Evolutionary conservation across 1,140 invertebrate species (phyloP).

Genomic region (Periplaneta americana): DNA sequence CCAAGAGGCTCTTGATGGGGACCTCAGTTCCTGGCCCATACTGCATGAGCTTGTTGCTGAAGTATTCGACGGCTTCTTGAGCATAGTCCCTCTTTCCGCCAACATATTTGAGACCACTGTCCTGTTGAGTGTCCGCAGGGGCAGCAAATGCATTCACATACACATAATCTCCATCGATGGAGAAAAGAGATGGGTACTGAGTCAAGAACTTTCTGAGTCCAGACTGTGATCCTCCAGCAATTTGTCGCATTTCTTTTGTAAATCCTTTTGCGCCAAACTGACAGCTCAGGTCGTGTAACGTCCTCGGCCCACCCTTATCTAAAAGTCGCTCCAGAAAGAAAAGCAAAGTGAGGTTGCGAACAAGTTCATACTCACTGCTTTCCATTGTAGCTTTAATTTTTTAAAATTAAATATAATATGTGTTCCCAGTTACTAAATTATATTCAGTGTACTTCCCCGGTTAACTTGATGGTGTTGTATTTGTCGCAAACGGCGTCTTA

Average conservation of each 20-base stretch:
- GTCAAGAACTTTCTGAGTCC: constrained; percentile 86
- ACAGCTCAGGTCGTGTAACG: constrained; percentile 92
- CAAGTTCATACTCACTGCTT: constrained; percentile 87
- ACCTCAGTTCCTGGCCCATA: constrained; percentile 87
- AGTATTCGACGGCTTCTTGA: constrained; percentile 91
- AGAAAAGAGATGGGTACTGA: constrained; percentile 88
- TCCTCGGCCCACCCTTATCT: constrained; percentile 89
- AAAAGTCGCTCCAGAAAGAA: constrained; percentile 94
- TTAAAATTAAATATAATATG: neutral
- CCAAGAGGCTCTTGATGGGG: constrained; percentile 87
- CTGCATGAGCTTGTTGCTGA: constrained; percentile 82
- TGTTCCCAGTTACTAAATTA: neutral
- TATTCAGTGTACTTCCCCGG: neutral
- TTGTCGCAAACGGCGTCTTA: neutral
- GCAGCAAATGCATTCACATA: constrained; percentile 73
- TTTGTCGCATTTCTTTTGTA: constrained; percentile 92
- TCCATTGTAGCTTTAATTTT: no score
- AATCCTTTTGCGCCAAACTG: constrained; percentile 95
- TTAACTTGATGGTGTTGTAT: neutral
- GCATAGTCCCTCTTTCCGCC: constrained; percentile 75
- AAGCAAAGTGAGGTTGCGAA: constrained; percentile 88
- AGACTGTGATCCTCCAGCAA: constrained; percentile 89
- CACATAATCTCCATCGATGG: constrained; percentile 87
- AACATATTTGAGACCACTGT: constrained; percentile 28
- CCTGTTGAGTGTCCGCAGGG: constrained; percentile 32